These are phyloP conservation scores for Drosophila santomea DNA, from an alignment of 1,140 invertebrate genomes.

Conservation along the genomic window DNA sequence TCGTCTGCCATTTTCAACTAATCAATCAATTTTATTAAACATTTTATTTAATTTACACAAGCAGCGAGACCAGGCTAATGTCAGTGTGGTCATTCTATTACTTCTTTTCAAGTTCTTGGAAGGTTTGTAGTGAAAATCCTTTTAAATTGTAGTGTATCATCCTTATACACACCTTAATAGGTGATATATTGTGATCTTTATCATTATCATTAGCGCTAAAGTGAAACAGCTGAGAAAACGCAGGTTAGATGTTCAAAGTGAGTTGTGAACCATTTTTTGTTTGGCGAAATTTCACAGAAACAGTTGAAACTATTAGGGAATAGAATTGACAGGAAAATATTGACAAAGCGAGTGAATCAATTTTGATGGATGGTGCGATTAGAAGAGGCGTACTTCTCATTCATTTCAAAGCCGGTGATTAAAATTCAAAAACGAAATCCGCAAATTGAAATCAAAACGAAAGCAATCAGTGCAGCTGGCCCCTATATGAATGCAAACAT, in stretches of 20 bases:
- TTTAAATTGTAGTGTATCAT: too few relatives aligned
- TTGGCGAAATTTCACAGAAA: neutral
- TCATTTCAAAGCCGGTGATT: conserved; percentile 4
- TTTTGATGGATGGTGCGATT: conserved; percentile 9
- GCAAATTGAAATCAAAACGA: conserved; percentile 28
- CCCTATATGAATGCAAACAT: conserved; percentile 9
- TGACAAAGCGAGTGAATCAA: neutral
- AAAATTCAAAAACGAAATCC: conserved; percentile 20
- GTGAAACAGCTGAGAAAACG: too few relatives aligned
- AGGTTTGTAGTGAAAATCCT: too few relatives aligned
- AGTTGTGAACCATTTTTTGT: neutral
- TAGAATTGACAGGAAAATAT: neutral
- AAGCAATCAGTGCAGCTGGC: conserved; percentile 30
- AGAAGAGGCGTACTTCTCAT: neutral
- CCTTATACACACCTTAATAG: too few relatives aligned
- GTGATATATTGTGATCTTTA: too few relatives aligned
- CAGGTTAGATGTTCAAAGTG: neutral
- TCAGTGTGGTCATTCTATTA: neutral
- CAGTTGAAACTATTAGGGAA: neutral
- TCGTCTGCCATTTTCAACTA: conserved; percentile 52
- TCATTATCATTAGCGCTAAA: too few relatives aligned
- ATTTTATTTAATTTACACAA: conserved; percentile 65
- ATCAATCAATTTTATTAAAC: conserved; percentile 71
- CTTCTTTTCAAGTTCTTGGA: too few relatives aligned
- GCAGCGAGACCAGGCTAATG: neutral